Evolutionary conservation across 2,888 invertebrate genomes (phyloP).

Genomic region (Capitulum mitella): DNA sequence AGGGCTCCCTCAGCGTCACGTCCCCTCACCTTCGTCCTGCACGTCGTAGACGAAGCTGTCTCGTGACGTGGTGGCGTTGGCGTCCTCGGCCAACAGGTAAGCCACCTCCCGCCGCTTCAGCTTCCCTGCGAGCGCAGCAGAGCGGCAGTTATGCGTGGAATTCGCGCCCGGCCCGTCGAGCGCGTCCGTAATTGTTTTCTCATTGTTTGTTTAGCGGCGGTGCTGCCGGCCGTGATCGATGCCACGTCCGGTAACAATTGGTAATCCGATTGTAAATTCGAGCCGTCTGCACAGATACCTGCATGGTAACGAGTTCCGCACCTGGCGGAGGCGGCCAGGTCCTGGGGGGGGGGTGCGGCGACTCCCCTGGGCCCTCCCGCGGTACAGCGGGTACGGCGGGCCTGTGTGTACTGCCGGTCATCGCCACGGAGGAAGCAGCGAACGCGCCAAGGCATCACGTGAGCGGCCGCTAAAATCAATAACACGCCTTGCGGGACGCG

Average conservation of each 20-base stretch:
- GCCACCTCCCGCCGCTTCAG: conserved; percentile 40
- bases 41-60: conserved; percentile 44
- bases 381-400: no score
- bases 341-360: neutral
- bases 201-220: conserved; percentile 4
- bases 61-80: conserved; percentile 39
- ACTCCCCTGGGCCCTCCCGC: no score
- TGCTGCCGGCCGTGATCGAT: neutral
- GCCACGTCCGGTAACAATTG: neutral
- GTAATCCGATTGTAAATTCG: neutral
- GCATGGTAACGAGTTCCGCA: no score
- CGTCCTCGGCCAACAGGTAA: conserved; percentile 40
- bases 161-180: neutral
- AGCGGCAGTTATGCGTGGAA: neutral
- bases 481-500: no score
- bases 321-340: no score
- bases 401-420: no score
- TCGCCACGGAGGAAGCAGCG: no score
- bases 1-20: no score
- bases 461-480: no score
- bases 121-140: conserved; percentile 39
- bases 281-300: neutral
- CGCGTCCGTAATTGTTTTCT: neutral
- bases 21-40: conserved; percentile 43
- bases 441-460: no score